phyloP scores from a whole-genome alignment of 2,113 vertebrate species.

The Synchiropus splendidus region DNA sequence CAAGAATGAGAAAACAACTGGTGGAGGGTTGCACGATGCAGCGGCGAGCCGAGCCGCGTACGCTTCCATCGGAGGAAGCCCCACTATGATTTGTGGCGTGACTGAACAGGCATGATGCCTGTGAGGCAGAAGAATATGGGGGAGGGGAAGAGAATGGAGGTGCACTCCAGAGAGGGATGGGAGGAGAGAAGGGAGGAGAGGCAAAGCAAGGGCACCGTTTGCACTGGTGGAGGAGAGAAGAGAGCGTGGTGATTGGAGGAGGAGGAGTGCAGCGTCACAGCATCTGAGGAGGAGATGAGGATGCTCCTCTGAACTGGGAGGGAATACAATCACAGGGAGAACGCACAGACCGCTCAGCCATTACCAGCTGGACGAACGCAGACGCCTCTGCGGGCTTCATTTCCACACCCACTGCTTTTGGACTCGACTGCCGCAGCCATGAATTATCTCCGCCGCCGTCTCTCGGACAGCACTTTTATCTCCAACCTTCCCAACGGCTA shows the following conservation, averaged over 20 bases:
- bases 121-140: conserved; percentile 59
- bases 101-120: conserved; percentile 33
- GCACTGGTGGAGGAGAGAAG: conserved; percentile 37
- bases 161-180: conserved; percentile 34
- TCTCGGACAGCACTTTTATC: conserved; percentile 95
- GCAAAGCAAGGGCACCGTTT: conserved; percentile 46
- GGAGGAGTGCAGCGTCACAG: conserved; percentile 38
- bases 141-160: conserved; percentile 54
- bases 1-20: not conserved
- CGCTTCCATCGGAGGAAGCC: conserved; percentile 38
- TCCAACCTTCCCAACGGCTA: conserved; percentile 94
- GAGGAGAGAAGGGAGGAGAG: conserved; percentile 28
- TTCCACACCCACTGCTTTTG: conserved; percentile 18
- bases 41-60: conserved; percentile 8
- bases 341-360: conserved; percentile 45
- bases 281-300: conserved; percentile 49
- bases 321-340: conserved; percentile 48
- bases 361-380: conserved; percentile 36
- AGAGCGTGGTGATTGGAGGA: conserved; percentile 57
- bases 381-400: conserved; percentile 30
- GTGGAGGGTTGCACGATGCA: conserved; percentile 4
- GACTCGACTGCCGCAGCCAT: conserved; percentile 66
- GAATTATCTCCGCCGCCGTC: conserved; percentile 90
- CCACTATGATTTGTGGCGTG: conserved; percentile 40
- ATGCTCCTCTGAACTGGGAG: conserved; percentile 47